Conservation (phyloP, 2,113 vertebrate species). For the Pyxicephalus adspersus region DNA sequence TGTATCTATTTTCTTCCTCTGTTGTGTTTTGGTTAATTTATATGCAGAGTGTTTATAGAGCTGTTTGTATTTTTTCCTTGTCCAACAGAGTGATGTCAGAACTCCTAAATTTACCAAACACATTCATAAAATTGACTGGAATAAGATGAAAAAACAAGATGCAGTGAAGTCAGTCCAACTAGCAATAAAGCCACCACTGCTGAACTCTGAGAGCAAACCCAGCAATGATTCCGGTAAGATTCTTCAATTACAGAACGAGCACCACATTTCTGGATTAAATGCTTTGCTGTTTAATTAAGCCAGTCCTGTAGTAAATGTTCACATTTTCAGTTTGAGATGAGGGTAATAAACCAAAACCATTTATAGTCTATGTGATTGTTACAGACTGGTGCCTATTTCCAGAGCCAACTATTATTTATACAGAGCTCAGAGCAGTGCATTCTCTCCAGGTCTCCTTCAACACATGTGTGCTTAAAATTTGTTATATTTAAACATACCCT, state of each 20-base stretch:
- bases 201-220: constrained; percentile 71
- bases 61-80: neutral
- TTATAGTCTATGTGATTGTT: no score
- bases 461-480: no score
- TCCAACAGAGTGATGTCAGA: constrained; percentile 84
- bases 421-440: no score
- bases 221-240: constrained; percentile 80
- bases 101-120: constrained; percentile 87
- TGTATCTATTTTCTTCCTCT: constrained; percentile 32
- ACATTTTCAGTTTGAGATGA: no score
- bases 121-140: constrained; percentile 79
- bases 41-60: constrained; percentile 31
- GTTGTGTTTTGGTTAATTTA: constrained; percentile 37
- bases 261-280: neutral
- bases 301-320: no score
- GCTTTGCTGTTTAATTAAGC: neutral
- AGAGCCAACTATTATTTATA: no score
- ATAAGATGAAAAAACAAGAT: constrained; percentile 72
- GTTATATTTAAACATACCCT: no score
- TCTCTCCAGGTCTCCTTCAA: no score
- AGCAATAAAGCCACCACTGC: constrained; percentile 77
- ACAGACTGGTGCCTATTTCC: no score
- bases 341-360: no score
- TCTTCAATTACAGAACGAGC: constrained; percentile 13
- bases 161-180: constrained; percentile 87